Base-by-base conservation (phyloP, 2,888 invertebrate species). In the Molanna angustata region DNA sequence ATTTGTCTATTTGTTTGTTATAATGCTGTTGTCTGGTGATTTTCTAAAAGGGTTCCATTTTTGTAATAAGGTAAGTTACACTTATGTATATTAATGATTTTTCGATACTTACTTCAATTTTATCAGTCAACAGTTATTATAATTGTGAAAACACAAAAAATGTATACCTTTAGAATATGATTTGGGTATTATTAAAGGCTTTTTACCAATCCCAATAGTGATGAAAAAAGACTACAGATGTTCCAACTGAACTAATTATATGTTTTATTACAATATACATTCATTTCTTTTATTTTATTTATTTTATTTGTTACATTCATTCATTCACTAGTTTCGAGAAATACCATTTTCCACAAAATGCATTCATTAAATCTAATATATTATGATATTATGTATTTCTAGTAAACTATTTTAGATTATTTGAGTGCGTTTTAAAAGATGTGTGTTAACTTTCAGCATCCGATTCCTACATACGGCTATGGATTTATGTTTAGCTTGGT, bases 401-500 rank as follows among this genome's bases (percentile, higher is more conserved):
- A n/a, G n/a, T n/a, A n/a, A n/a, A n/a, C n/a, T n/a, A n/a, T n/a
- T n/a, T n/a, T n/a, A n/a, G n/a, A n/a, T n/a, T n/a, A n/a, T n/a
- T n/a, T n/a, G n/a, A n/a, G n/a, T n/a, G 6, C 27, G 11, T 27
- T 7, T 27, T 27, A 27, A 27, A 27, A 27, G 7, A 27, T 27
- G 6, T 11, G 6, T 27, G 11, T 27, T 27, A 27, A 40, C 46
- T 76, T 80, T 31, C 73, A 90, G 87, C 74, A 85, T 65, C 82
- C 90, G 0, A 60, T 80, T 53, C 77, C 84, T 65, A 90, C 87
- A 4, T 96, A 95, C 71, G 84, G 87, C 2, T 93, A 93, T 69
- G 90, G 90, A 22, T 76, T 92, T 54, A 70, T 95, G 20, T 89
- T 97, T 62, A 94, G 94, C 6, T 62, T 92, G 3, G 86, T 90